A percentile compares a stretch with the other conserved stretches of the same genome.
phyloP scores from a whole-genome alignment of 2,113 vertebrate genomes.

The Ornithorhynchus anatinus region DNA sequence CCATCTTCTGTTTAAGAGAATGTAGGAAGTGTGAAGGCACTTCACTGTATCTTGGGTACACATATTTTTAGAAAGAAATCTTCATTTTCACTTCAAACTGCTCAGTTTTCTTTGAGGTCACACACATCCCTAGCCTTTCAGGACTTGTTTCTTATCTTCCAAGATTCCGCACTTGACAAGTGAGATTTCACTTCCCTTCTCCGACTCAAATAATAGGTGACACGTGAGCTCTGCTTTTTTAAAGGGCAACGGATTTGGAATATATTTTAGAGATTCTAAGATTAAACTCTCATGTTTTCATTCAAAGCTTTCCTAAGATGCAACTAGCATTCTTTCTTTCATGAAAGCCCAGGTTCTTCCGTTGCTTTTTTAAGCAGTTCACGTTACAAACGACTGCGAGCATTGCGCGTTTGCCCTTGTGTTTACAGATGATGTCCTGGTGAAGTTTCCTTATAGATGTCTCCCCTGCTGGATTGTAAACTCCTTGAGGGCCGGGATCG shows the following conservation, averaged over 20 bases:
- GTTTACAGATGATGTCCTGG: no score
- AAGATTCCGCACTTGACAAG: background rate
- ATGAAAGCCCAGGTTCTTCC: background rate
- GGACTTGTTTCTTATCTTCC: background rate
- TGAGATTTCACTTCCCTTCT: background rate
- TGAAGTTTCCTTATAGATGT: no score
- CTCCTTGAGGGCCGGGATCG: no score
- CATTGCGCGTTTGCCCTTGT: no score
- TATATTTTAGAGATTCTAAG: constrained; percentile 8
- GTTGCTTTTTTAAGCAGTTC: background rate
- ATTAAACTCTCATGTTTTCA: constrained; percentile 3
- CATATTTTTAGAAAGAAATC: background rate
- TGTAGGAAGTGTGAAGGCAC: background rate
- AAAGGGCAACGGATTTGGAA: background rate
- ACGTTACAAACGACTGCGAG: background rate
- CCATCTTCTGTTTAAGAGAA: no score
- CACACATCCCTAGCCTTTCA: background rate
- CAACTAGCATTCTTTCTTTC: constrained; percentile 1
- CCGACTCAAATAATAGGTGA: constrained; percentile 13
- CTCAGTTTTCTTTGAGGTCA: background rate
- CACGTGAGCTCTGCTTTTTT: background rate
- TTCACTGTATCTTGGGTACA: background rate
- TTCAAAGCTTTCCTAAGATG: background rate
- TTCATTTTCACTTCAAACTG: background rate
- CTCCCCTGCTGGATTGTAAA: no score